These are phyloP conservation scores for Hippopotamus amphibius DNA, from an alignment of 2,113 vertebrate species.

Conservation along the genomic window DNA sequence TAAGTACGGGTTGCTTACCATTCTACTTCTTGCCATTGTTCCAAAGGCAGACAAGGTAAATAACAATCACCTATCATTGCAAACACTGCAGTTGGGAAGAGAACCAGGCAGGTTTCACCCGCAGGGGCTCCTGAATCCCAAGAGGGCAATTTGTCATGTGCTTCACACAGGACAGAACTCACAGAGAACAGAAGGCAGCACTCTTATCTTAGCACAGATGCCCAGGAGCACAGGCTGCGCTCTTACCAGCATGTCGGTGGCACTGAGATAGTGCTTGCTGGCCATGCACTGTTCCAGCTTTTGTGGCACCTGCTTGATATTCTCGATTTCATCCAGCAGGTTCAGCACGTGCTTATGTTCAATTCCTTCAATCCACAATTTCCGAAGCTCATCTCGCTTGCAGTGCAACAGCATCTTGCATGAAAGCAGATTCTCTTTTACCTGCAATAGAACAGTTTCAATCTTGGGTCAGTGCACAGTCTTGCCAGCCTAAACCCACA, in stretches of 20 bases:
- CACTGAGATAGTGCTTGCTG: conserved; percentile 97
- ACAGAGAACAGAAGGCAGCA: background rate
- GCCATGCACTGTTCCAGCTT: conserved; percentile 96
- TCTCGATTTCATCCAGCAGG: conserved; percentile 98
- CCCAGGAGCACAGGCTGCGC: background rate
- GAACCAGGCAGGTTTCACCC: background rate
- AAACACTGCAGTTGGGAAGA: background rate
- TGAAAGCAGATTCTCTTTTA: conserved; percentile 98
- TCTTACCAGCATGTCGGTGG: conserved; percentile 98
- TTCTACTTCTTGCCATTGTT: background rate
- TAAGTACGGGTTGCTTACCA: background rate
- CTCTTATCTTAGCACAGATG: background rate
- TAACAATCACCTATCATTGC: background rate
- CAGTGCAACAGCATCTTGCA: conserved; percentile 99
- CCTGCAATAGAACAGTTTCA: conserved; percentile 84
- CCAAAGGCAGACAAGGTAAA: background rate
- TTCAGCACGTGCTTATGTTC: conserved; percentile 99
- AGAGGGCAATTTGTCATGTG: background rate
- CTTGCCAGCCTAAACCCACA: background rate
- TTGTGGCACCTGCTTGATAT: conserved; percentile 98
- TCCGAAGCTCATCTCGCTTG: conserved; percentile 97
- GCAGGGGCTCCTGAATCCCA: background rate
- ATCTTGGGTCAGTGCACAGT: background rate
- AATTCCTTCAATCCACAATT: conserved; percentile 99
- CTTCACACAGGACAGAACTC: background rate